Percentiles rank a stretch among this genome's conserved stretches.
Conservation (phyloP, 2,113 vertebrate genomes). For the Synchiropus splendidus region DNA sequence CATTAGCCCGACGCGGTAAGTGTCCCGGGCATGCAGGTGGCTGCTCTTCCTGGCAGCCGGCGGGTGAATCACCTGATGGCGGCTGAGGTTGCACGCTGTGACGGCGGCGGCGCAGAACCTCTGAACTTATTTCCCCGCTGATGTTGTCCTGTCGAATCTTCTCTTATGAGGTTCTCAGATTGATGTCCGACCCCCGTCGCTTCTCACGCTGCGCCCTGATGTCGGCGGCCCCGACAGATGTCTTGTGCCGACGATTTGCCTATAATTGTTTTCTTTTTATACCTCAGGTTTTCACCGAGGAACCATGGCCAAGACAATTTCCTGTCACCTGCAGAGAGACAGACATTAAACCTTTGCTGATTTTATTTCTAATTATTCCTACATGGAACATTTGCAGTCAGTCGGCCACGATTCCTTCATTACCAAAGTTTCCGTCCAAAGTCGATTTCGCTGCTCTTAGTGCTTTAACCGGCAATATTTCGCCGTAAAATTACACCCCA, state of each 20-base stretch:
- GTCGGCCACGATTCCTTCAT: constrained; percentile 53
- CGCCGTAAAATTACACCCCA: constrained; percentile 42
- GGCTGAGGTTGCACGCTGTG: constrained; percentile 39
- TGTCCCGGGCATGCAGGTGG: no score
- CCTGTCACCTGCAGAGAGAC: constrained; percentile 61
- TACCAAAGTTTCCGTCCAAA: constrained; percentile 52
- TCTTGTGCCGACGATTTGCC: constrained; percentile 34
- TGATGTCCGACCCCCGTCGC: constrained; percentile 38
- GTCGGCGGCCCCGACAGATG: constrained; percentile 20
- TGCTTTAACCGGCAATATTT: constrained; percentile 53
- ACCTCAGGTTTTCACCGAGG: constrained; percentile 47
- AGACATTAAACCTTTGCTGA: constrained; percentile 54
- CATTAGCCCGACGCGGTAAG: no score
- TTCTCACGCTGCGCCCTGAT: constrained; percentile 31
- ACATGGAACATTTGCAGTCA: constrained; percentile 55
- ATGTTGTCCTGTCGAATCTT: constrained; percentile 8
- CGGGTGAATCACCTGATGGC: no score
- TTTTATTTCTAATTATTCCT: constrained; percentile 62
- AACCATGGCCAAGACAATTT: constrained; percentile 56
- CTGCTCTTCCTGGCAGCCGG: no score
- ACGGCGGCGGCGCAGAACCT: constrained; percentile 13
- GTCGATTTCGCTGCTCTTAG: constrained; percentile 44
- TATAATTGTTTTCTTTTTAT: constrained; percentile 49
- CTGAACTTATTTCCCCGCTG: constrained; percentile 31
- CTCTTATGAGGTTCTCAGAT: constrained; percentile 31